phyloP scores from a whole-genome alignment of 2,113 vertebrate species.

The Siniperca knerii region DNA sequence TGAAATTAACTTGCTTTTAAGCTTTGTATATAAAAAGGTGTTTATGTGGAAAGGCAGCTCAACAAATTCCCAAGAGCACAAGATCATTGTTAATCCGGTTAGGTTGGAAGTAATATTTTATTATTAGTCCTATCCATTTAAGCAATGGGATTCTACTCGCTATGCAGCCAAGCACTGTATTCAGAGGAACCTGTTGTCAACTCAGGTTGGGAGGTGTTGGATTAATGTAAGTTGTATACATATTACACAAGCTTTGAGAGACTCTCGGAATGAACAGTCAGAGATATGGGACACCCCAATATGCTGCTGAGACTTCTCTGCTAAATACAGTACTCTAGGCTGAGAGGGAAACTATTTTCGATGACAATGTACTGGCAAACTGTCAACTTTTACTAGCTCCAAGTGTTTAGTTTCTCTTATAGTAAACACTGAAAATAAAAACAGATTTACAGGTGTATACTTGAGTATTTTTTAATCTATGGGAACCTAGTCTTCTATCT shows the following conservation, averaged over 20 bases:
- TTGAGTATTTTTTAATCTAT: background rate
- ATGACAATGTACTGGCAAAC: background rate
- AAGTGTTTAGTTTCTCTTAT: background rate
- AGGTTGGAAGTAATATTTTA: slow-evolving; percentile 77
- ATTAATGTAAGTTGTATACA: slow-evolving; percentile 69
- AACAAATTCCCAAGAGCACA: slow-evolving; percentile 69
- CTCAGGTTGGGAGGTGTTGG: slow-evolving; percentile 64
- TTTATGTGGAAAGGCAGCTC: slow-evolving; percentile 69
- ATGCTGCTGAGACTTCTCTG: slow-evolving; percentile 37
- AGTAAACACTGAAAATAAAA: slow-evolving; percentile 6
- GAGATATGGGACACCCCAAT: slow-evolving; percentile 36
- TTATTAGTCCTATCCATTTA: slow-evolving; percentile 82
- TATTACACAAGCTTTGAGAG: slow-evolving; percentile 64
- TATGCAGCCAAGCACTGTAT: slow-evolving; percentile 66
- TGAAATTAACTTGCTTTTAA: slow-evolving; percentile 71
- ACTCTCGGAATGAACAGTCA: slow-evolving; percentile 58
- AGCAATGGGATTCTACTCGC: slow-evolving; percentile 78
- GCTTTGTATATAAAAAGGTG: slow-evolving; percentile 66
- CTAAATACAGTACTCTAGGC: slow-evolving; percentile 20
- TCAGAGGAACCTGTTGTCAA: slow-evolving; percentile 62
- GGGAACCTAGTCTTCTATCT: background rate
- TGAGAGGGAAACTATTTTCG: slow-evolving; percentile 38
- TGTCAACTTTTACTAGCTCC: background rate
- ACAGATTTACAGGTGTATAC: background rate
- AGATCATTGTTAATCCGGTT: slow-evolving; percentile 82